These are phyloP conservation scores for Glaucidium brasilianum DNA, from an alignment of 2,113 vertebrate genomes.

Conservation along the genomic window DNA sequence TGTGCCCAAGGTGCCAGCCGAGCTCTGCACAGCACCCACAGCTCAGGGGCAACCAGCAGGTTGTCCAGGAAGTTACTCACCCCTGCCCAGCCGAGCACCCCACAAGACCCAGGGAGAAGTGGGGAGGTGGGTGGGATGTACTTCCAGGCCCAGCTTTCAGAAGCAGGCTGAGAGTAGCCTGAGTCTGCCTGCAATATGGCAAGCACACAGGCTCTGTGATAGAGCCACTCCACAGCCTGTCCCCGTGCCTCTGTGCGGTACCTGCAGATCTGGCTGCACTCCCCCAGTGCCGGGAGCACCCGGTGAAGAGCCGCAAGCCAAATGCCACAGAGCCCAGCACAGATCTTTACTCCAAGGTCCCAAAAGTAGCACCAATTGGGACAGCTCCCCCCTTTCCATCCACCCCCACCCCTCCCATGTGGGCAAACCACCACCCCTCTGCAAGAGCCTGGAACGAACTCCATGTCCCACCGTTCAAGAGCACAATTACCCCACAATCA, in stretches of 20 bases:
- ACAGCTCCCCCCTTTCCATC: too few species aligned
- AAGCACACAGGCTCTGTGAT: accelerated
- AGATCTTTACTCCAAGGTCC: accelerated
- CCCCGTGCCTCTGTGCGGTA: too few species aligned
- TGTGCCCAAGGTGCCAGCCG: not conserved
- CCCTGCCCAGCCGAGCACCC: not conserved
- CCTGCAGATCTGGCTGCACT: too few species aligned
- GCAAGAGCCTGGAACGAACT: not conserved
- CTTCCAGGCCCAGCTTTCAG: too few species aligned
- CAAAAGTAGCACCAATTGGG: accelerated
- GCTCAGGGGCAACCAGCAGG: not conserved
- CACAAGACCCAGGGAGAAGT: not conserved
- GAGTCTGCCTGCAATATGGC: not conserved
- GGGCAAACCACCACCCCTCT: accelerated
- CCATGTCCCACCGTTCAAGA: not conserved
- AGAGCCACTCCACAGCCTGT: too few species aligned
- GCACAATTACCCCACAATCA: not conserved
- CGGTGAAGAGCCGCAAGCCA: too few species aligned
- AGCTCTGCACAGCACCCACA: not conserved
- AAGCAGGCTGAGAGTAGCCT: not conserved
- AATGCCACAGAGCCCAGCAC: not conserved
- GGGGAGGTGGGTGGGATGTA: too few species aligned
- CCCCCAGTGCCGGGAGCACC: not conserved
- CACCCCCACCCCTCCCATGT: not conserved
- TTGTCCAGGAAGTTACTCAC: not conserved